Evolutionary conservation across 1,140 invertebrate species (phyloP).

Genomic region (Cyphomyrmex costatus): DNA sequence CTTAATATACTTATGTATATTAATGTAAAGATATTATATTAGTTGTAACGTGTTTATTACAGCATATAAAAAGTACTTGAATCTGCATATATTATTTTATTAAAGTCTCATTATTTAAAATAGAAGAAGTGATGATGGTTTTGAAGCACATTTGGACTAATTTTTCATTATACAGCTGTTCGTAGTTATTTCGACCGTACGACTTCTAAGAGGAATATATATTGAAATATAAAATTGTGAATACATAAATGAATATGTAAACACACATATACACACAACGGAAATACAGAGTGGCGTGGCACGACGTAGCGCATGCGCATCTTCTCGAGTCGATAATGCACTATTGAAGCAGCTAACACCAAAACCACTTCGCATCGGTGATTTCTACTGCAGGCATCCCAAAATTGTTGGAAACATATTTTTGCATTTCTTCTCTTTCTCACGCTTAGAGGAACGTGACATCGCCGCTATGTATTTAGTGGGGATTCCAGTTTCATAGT

Average conservation of each 20-base stretch:
- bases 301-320: conserved; percentile 66
- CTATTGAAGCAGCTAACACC: conserved; percentile 66
- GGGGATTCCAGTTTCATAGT: not conserved
- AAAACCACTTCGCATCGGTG: conserved; percentile 60
- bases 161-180: not conserved
- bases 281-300: not conserved
- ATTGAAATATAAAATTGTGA: conserved; percentile 7
- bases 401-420: not conserved
- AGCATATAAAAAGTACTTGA: not conserved
- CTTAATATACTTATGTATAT: not conserved
- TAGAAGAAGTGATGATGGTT: not conserved
- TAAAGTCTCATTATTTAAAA: conserved; percentile 9
- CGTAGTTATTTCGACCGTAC: not conserved
- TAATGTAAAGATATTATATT: not conserved
- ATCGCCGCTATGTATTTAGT: not conserved
- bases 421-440: not conserved
- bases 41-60: not conserved
- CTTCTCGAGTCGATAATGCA: conserved; percentile 72
- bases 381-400: conserved; percentile 27
- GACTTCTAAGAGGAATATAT: not conserved
- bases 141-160: not conserved
- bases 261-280: not conserved
- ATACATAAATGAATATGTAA: conserved; percentile 4
- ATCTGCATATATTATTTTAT: not conserved
- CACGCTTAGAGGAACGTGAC: not conserved